Percentiles rank a stretch among this genome's conserved stretches.
Evolutionary conservation across 2,113 vertebrate genomes (phyloP).

Genomic region (Jaculus jaculus): DNA sequence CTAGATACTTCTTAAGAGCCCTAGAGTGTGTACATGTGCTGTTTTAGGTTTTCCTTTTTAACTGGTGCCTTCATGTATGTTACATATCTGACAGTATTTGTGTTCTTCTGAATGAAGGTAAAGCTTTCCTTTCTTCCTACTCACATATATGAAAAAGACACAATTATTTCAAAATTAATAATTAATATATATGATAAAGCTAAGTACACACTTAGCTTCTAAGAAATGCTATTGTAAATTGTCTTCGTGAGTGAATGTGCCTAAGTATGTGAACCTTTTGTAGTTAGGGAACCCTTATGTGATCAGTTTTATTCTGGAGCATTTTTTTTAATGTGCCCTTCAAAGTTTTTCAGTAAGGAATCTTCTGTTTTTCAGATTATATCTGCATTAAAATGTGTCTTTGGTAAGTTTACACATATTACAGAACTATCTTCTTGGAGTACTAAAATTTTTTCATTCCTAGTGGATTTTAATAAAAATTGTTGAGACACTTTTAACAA

Average conservation of each 20-base stretch:
- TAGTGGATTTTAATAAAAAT: neutral
- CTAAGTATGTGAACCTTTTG: neutral
- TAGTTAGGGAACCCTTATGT: neutral
- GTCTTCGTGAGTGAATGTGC: neutral
- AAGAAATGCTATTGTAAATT: neutral
- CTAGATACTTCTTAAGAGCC: neutral
- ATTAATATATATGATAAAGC: neutral
- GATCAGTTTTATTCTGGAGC: neutral
- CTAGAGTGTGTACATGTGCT: neutral
- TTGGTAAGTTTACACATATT: neutral
- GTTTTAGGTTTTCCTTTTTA: neutral
- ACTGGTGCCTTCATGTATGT: neutral
- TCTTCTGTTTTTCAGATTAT: constrained; percentile 6
- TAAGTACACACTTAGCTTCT: neutral
- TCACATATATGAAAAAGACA: neutral
- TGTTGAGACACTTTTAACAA: constrained; percentile 35
- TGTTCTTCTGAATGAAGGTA: neutral
- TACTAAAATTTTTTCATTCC: neutral
- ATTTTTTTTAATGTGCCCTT: neutral
- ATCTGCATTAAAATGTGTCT: neutral
- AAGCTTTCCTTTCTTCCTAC: neutral
- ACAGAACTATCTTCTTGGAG: neutral
- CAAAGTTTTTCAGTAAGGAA: neutral
- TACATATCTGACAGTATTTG: neutral
- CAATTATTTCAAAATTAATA: neutral